Evolutionary conservation across 1,140 invertebrate genomes (phyloP).

Genomic region (Bathynomus jamesi): DNA sequence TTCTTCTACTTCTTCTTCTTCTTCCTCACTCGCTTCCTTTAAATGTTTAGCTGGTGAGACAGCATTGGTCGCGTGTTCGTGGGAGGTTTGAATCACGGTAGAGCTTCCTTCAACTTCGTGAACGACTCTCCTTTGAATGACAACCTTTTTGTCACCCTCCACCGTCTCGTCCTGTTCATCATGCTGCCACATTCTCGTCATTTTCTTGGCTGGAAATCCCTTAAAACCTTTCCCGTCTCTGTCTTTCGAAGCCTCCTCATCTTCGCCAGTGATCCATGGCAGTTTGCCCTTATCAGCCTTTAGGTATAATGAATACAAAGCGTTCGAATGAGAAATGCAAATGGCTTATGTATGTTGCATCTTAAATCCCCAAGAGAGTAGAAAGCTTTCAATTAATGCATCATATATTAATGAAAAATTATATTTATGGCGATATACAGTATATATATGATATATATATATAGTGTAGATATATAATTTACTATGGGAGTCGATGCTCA

Average conservation of each 20-base stretch:
- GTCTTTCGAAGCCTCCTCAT: background rate
- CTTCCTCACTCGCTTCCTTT: background rate
- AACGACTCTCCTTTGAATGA: background rate
- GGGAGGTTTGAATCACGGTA: background rate
- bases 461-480: too few species aligned
- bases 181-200: background rate
- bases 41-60: background rate
- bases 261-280: background rate
- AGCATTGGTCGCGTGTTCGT: background rate
- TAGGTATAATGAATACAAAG: too few species aligned
- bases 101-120: background rate
- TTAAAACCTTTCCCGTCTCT: background rate
- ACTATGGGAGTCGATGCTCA: too few species aligned
- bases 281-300: background rate
- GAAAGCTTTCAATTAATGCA: too few species aligned
- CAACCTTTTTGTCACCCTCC: background rate
- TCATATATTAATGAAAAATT: too few species aligned
- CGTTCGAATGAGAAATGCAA: too few species aligned
- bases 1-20: background rate
- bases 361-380: too few species aligned
- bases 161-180: background rate
- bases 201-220: background rate
- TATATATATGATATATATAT: too few species aligned
- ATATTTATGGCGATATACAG: too few species aligned
- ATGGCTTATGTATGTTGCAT: too few species aligned